Base-by-base conservation (phyloP, 2,113 vertebrate species). In the Siphamia tubifer region DNA sequence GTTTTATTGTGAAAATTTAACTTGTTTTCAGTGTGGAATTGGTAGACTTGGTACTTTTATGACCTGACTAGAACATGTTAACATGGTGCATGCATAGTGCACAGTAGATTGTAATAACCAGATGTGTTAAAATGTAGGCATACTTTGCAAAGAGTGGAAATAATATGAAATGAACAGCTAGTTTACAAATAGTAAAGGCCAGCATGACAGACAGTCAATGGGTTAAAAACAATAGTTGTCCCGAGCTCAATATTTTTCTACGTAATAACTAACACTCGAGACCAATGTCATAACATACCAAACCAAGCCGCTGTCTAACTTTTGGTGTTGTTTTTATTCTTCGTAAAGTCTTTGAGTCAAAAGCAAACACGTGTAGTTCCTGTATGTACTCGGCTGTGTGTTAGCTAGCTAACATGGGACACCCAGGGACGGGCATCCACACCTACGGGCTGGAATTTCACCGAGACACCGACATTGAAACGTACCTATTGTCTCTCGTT, bases 351-450 rank as follows among this genome's bases (percentile, higher is more conserved):
- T 17, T 11, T 31, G 16, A 9, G 24, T 11, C 6, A 25, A 6
- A 42, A 20, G 32, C 64, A 49, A 74, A 25, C 82, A 82, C 86
- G 83, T 86, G 86, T 44, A 67, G 45, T 39, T 60, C 49, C 43
- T 15, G 12, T 4, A 19, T 44, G 30, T 32, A 13, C 44, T 36
- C 32, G 20, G 45, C 21, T 20, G 25, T 12, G 20, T 9, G 30
- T 19, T 68, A 65, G 69, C 63, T 30, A 32, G 56, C 52, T 49
- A 68, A 57, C 40, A 0, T 3, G 8, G 10, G 1, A 5, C 8
- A 0, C 10, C n/a, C 10, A 4, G 8, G 24, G n/a, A 12, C 0
- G 11, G 6, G 28, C 11, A 6, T 25, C 39, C 10, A 55, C 4
- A 1, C 15, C 1, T 12, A 0, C 11, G 3, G 2, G 1, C 12